Base-by-base conservation (phyloP, 2,113 vertebrate species). In the Tyrannus savana region DNA sequence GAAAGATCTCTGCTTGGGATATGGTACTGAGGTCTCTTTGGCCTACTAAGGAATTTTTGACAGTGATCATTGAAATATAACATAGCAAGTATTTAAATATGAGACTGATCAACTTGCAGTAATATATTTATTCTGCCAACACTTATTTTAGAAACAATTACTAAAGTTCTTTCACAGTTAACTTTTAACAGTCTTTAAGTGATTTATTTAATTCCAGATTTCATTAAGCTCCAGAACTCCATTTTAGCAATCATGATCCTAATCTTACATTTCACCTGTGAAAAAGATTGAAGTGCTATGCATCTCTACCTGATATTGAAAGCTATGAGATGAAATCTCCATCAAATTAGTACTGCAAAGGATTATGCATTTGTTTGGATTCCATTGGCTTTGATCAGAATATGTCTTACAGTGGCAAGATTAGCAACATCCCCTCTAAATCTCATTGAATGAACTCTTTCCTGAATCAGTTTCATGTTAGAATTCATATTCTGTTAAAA, bases 151-250 rank as follows among this genome's bases (percentile, higher is more conserved):
- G n/a, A 91, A 89, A 78, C 27, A 86, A 69, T 41, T 86, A 50
- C 72, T 80, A 37, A 95, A 67, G 25, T 91, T 82, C 19, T 87
- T 84, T 79, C 12, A 10, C 55, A 76, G 52, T 10, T 78, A 87
- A n/a, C 21, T 58, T 96, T 94, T 78, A 87, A 68, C 42, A 85
- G 13, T 78, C 28, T 37, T 87, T 49, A 89, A 69, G 52, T 75
- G 52, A 91, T 79, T 81, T 87, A 56, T 74, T 93, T 79, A 79
- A 95, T 83, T 85, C 63, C 75, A 79, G 56, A 68, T 93, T 93
- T 90, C 58, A 72, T 78, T 85, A 95, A 82, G 33, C 71, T 67
- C 35, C 41, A 78, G 35, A 79, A 63, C 22, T 37, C 44, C n/a
- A n/a, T 84, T 50, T 77, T 64, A 50, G 23, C 31, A 87, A 60